Percentiles rank a stretch among this genome's conserved stretches.
These are phyloP conservation scores for Nettapus auritus DNA, from an alignment of 2,113 vertebrate species.

Conservation along the genomic window DNA sequence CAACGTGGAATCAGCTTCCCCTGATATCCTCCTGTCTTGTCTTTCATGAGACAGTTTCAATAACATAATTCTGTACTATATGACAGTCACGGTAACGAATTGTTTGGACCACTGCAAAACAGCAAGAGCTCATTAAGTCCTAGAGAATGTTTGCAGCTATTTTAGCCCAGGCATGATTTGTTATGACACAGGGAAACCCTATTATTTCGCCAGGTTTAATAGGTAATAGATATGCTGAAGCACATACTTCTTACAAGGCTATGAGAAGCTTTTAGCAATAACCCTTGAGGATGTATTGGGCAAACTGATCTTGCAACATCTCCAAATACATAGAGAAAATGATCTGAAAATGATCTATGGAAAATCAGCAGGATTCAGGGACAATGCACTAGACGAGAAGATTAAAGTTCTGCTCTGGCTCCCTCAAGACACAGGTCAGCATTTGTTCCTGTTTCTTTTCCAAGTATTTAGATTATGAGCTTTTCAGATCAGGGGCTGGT, in stretches of 20 bases:
- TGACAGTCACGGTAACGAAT: conserved; percentile 57
- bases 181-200: conserved; percentile 58
- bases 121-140: conserved; percentile 73
- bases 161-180: conserved; percentile 54
- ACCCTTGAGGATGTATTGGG: conserved; percentile 36
- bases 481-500: conserved; percentile 5
- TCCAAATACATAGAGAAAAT: conserved; percentile 25
- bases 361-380: conserved; percentile 18
- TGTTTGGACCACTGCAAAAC: conserved; percentile 56
- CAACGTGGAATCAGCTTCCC: background rate
- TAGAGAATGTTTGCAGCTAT: conserved; percentile 60
- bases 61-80: conserved; percentile 54
- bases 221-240: conserved; percentile 35
- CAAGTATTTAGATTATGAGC: background rate
- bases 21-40: background rate
- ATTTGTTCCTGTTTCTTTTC: background rate
- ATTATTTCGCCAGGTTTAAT: conserved; percentile 48
- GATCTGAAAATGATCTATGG: background rate
- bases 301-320: conserved; percentile 45
- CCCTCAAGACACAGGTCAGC: background rate
- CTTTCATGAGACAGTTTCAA: conserved; percentile 39
- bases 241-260: conserved; percentile 29
- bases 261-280: conserved; percentile 43
- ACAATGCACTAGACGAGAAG: conserved; percentile 22
- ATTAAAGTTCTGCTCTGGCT: conserved; percentile 52